Percentiles rank a stretch among this genome's conserved stretches.
These are phyloP conservation scores for Tenthredo distinguenda DNA, from an alignment of 2,888 invertebrate species.

Conservation along the genomic window DNA sequence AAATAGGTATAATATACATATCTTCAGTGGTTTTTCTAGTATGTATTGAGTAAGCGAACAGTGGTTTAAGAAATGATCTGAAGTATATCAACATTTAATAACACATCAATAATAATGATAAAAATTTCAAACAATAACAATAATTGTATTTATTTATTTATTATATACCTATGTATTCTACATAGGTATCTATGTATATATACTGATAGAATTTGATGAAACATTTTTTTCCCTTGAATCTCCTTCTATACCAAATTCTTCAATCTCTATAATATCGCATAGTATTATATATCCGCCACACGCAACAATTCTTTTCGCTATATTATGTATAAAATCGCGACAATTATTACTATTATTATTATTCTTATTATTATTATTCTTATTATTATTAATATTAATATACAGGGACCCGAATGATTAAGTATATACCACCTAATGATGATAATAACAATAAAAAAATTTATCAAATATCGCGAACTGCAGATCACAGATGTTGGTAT, in stretches of 20 bases:
- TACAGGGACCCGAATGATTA: no score
- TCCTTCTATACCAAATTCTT: not conserved
- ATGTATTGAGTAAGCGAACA: constrained; percentile 1
- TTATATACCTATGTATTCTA: constrained; percentile 54
- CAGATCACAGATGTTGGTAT: no score
- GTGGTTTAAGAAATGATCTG: not conserved
- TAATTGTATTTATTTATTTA: not conserved
- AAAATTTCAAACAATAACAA: constrained; percentile 59
- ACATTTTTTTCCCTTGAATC: not conserved
- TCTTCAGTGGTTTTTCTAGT: not conserved
- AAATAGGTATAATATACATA: constrained; percentile 56
- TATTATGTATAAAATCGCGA: no score
- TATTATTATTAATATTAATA: no score
- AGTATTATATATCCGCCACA: no score
- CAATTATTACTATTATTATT: no score
- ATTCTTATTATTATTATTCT: no score
- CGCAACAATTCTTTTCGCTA: no score
- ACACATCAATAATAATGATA: constrained; percentile 54
- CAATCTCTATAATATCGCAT: not conserved
- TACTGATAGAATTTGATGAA: not conserved
- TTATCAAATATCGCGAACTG: no score
- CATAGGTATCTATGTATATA: constrained; percentile 35
- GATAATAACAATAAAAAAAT: no score
- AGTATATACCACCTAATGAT: no score
- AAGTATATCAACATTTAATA: not conserved